Evolutionary conservation across 2,113 vertebrate species (phyloP).

Genomic region (Pyrgilauda ruficollis): DNA sequence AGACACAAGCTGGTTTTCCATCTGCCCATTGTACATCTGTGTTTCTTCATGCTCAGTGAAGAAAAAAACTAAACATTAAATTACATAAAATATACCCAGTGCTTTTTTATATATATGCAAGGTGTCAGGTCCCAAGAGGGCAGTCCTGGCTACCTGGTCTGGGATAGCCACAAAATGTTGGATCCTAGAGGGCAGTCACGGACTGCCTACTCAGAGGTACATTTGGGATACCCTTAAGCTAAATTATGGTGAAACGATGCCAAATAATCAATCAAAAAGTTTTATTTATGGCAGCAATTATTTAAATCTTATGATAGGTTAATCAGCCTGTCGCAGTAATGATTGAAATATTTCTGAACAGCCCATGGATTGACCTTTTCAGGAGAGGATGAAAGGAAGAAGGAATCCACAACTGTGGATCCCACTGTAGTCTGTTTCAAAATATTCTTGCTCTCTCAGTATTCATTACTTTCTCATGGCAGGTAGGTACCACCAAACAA

Average conservation of each 20-base stretch:
- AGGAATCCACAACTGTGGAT: background rate
- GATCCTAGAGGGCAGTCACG: background rate
- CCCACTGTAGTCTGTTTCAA: background rate
- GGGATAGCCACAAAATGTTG: background rate
- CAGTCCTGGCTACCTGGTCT: background rate
- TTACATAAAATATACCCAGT: background rate
- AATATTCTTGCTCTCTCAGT: background rate
- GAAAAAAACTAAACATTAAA: background rate
- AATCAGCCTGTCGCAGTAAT: background rate
- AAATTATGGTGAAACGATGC: background rate
- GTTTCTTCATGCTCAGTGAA: background rate
- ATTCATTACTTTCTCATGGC: background rate
- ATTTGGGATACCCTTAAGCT: background rate
- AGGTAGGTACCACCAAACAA: background rate
- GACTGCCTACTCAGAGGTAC: background rate
- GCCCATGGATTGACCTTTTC: fast-evolving
- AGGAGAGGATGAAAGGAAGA: background rate
- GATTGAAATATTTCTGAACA: background rate
- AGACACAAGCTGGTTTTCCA: background rate
- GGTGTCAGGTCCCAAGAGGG: background rate
- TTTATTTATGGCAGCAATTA: background rate
- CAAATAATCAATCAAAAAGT: background rate
- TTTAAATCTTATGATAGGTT: background rate
- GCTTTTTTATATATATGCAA: background rate
- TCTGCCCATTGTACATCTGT: fast-evolving